These are phyloP conservation scores for Pseudococcus viburni DNA, from an alignment of 2,888 invertebrate species.

Conservation along the genomic window DNA sequence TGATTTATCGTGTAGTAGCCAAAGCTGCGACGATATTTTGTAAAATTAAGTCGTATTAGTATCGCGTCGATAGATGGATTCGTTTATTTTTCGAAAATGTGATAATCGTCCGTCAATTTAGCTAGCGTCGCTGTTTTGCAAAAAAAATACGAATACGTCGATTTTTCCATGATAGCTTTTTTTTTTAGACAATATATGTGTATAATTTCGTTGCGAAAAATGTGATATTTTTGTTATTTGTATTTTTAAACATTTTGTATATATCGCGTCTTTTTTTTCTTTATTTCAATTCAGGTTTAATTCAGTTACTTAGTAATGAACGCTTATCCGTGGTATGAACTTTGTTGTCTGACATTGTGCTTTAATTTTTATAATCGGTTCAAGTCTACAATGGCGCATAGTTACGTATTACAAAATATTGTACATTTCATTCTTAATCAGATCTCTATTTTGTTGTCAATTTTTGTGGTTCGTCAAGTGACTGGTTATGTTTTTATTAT, in stretches of 20 bases:
- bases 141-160: not conserved
- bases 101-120: constrained; percentile 40
- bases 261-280: not conserved
- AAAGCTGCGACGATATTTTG: not conserved
- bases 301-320: constrained; percentile 33
- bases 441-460: constrained; percentile 53
- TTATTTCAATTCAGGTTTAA: constrained; percentile 2
- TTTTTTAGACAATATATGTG: constrained; percentile 41
- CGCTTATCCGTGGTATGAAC: constrained; percentile 4
- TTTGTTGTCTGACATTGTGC: constrained; percentile 1
- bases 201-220: constrained; percentile 51
- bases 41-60: not conserved
- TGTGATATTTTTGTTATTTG: constrained; percentile 53
- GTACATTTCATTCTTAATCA: constrained; percentile 1
- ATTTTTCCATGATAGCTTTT: constrained; percentile 10
- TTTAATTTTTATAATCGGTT: constrained; percentile 16
- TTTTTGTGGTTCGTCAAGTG: constrained; percentile 16
- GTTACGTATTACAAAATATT: constrained; percentile 26
- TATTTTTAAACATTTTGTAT: not conserved
- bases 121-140: not conserved
- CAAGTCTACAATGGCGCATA: constrained; percentile 14
- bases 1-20: not conserved
- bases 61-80: not conserved
- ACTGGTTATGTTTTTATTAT: constrained; percentile 31
- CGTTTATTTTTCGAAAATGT: not conserved